Conservation (phyloP, 35 echinoderm and acorn worm genomes). For the Diadema setosum region DNA sequence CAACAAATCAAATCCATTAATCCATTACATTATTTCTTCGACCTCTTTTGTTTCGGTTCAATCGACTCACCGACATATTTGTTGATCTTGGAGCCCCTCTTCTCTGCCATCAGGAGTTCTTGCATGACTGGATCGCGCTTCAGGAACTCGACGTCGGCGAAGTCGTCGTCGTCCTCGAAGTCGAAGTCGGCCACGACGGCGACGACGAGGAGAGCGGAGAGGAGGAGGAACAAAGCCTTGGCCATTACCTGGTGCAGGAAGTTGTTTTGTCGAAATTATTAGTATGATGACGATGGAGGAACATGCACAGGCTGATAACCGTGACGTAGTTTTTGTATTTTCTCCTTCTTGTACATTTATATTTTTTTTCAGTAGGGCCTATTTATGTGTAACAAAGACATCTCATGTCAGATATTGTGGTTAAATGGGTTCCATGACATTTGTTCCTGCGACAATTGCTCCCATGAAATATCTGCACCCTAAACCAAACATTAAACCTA, state of each 20-base stretch:
- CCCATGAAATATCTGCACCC: too few relatives aligned
- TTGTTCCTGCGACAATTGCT: too few relatives aligned
- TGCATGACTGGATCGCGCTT: slow-evolving; percentile 5
- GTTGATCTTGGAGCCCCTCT: slow-evolving; percentile 4
- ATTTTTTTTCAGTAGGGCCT: background rate
- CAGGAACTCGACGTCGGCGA: background rate
- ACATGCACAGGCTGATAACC: background rate
- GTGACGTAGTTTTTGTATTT: background rate
- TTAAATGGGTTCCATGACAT: background rate
- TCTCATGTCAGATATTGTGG: background rate
- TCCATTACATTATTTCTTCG: background rate
- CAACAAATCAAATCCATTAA: background rate
- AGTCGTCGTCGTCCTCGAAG: background rate
- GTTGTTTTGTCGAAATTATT: background rate
- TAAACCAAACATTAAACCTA: too few relatives aligned
- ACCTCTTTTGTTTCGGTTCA: background rate
- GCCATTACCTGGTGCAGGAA: too few relatives aligned
- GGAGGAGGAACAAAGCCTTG: background rate
- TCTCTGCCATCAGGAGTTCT: background rate
- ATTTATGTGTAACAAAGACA: background rate
- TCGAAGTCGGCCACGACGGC: slow-evolving; percentile 12
- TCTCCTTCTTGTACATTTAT: background rate
- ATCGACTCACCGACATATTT: background rate
- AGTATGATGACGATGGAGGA: background rate
- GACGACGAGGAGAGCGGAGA: background rate